Base-by-base conservation (phyloP, 2,888 invertebrate species). In the Amphipoea lucens region DNA sequence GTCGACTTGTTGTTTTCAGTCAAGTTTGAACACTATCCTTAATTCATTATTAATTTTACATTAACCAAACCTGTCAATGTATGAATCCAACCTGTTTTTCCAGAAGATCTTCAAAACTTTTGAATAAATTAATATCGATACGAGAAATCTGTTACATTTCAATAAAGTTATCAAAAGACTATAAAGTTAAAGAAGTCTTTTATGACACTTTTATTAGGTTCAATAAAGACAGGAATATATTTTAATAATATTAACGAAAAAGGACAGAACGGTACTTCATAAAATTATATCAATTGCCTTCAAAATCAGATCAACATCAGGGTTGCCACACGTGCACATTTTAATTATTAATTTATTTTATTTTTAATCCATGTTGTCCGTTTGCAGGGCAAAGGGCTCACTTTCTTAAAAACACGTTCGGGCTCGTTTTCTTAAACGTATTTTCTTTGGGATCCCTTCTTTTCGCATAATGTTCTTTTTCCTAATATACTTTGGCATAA, bases 201-300 rank as follows among this genome's bases (percentile, higher is more conserved):
- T 77, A 65, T 76, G 29, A 68, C 23, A 36, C 7, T 84, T 79
- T 78, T 84, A 71, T 65, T 67, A n/a, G 4, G 17, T 68, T 48
- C 62, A 79, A 84, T 84, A 79, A 79, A 82, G 54, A 36, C 78
- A 54, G 40, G 23, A 70, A 80, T 60, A 40, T 48, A 84, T 63
- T 78, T 78, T 71, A 71, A 36, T 79, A 71, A 66, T 77, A 51
- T 51, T 60, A 36, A 51, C 57, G 14, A 65, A 81, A 60, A 81
- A 71, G 60, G 54, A 54, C 23, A 29, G 45, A 40, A 62, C 54
- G 29, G 60, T 62, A 71, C 67, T 71, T 78, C 11, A 79, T 78
- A 71, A 67, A 77, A 84, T 68, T 84, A 68, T 63, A 63, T 79
- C 54, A 72, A 72, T 71, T 78, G 79, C 79, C 11, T 78, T 67